Evolutionary conservation across 2,797 vertebrate genomes (phyloP), one percentile per base, ranked within the genome.

Genomic region (Cheirogaleus major): DNA sequence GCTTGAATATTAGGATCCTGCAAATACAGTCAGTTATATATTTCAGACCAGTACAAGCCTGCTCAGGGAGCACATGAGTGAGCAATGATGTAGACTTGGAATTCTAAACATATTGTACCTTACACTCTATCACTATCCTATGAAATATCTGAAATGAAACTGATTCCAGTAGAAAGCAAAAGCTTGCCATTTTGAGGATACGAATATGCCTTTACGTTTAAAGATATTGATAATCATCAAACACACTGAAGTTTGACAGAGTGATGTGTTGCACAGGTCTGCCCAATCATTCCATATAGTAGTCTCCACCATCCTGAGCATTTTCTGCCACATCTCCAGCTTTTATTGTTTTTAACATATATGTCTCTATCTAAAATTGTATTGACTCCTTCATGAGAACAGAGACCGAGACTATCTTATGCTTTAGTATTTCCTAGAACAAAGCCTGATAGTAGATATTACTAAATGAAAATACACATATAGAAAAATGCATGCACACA

Each of bases 211-310:
- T 50, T 25, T 30, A 45, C 1, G 69, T 76, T 83, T 95, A 70
- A 87, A 87, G 45, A 63, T 79, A 79, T 43, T 76, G 61, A 35
- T 59, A 78, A 78, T 91, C 38, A 73, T 88, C 63, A 50, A 43
- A 76, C 23, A 15, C 17, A 43, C 38, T 55, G 6, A 45, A 45
- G 4, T 82, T 67, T 84, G 23, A 4, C 23, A 32, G 38, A 52
- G 7, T 10, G 20, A 8, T 69, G 14, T 20, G 2, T 15, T 43
- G 7, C 15, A 45, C 0, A 59, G 25, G 9, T 84, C 41, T 81
- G 48, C 17, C 0, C 48, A 61, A 8, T 70, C 27, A 38, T 41
- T 11, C 2, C 35, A 14, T 22, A 67, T 50, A 69, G 7, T 35
- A n/a, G 25, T 7, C 14, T 10, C 1, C 1, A n/a, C 12, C 30